Base-by-base conservation (phyloP, 37 sponge, comb jelly and placozoan species). In the Ianthella basta region DNA sequence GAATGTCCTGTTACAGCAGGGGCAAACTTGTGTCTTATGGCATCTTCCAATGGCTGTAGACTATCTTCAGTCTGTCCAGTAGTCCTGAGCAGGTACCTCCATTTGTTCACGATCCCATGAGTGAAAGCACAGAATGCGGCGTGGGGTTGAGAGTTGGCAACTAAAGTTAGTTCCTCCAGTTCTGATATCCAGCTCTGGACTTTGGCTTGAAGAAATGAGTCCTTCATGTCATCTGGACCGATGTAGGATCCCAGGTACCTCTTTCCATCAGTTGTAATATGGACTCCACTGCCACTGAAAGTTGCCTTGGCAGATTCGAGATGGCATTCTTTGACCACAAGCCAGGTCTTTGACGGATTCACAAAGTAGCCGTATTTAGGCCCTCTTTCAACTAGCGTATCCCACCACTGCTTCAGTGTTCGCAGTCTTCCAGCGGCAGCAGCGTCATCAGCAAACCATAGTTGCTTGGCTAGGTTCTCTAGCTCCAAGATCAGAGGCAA, bases 401-500 rank as follows among this genome's bases (percentile, higher is more conserved):
- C n/a, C n/a, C n/a, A n/a, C n/a, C n/a, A n/a, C n/a, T n/a, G n/a
- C n/a, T n/a, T n/a, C 23, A 72, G 10, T 72, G 73, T 30, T 18
- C 15, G 15, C 44, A 53, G 34, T n/a, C 21, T 25, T 79, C 57
- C 80, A 53, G 59, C 56, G 15, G 75, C 32, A 6, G 80, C 24
- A 53, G 80, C 55, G 21, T 79, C 80, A 79, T 79, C 59, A 24
- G 80, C 80, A 79, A 23, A 79, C 80, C 80, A 79, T 25, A 79
- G 16, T 21, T 79, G 80, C 18, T 41, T 79, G 29, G 59, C 55
- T n/a, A 53, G 8, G 27, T 79, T 12, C 19, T 79, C 80, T n/a
- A 88, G 72, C 34, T 56, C 56, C 1, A 25, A 25, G 30, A 88
- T 88, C 72, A 88, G 54, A 36, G 89, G 89, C 34, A 25, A 41